A percentile compares a stretch with the other conserved stretches of the same genome.
These are phyloP conservation scores for Zaprionus inermis DNA, from an alignment of 1,140 invertebrate genomes.

Conservation along the genomic window DNA sequence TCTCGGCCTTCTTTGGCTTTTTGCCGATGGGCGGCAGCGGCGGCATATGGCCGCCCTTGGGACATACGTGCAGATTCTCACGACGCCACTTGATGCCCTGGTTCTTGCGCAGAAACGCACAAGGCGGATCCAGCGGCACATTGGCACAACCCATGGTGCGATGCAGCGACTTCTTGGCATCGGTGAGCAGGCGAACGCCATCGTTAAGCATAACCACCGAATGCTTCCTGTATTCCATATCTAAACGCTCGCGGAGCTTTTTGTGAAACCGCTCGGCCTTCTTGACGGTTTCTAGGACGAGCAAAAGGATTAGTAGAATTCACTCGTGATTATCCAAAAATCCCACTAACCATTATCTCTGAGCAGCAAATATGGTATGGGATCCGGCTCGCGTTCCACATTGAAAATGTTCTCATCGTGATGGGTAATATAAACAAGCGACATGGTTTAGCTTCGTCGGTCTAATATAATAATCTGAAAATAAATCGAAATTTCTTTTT, in stretches of 20 bases:
- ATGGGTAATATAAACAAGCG: constrained; percentile 84
- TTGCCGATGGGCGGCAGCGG: constrained; percentile 83
- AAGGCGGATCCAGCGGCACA: constrained; percentile 85
- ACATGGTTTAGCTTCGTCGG: constrained; percentile 72
- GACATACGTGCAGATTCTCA: constrained; percentile 85
- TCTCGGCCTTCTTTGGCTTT: constrained; percentile 14
- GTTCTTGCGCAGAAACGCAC: constrained; percentile 86
- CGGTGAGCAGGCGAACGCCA: constrained; percentile 63
- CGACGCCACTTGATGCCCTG: constrained; percentile 85
- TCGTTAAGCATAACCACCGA: constrained; percentile 53
- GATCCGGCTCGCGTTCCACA: constrained; percentile 71
- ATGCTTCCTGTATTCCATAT: constrained; percentile 56
- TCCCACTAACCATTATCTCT: constrained; percentile 16
- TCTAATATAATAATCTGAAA: no score
- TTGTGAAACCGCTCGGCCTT: constrained; percentile 30
- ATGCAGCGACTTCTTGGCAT: constrained; percentile 78
- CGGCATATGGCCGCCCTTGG: constrained; percentile 77
- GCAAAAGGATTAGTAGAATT: not conserved
- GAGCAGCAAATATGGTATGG: constrained; percentile 1
- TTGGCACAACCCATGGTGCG: constrained; percentile 87
- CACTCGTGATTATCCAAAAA: not conserved
- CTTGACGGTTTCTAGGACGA: not conserved
- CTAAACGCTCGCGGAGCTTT: constrained; percentile 42
- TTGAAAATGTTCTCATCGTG: constrained; percentile 85
- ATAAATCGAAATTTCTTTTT: constrained; percentile 30